Percentiles rank a stretch among this genome's conserved stretches.
Conservation (phyloP, 1,140 invertebrate genomes). For the Stegodyphus dumicola region DNA sequence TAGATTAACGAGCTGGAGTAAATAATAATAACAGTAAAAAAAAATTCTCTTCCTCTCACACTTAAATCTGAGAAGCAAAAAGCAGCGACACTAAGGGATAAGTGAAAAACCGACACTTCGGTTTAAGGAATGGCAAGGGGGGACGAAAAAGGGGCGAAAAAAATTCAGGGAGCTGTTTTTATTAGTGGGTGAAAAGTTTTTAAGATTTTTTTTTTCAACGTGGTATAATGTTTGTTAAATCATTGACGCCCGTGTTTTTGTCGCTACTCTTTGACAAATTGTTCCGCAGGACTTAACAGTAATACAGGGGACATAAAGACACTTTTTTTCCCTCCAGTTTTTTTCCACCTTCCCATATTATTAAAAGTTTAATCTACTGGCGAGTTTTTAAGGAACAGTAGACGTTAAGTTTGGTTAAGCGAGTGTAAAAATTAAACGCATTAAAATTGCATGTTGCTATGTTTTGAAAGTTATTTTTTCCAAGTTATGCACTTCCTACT, state of each 20-base stretch:
- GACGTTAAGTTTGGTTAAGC: too few species aligned
- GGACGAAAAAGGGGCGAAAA: not conserved
- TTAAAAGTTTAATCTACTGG: too few species aligned
- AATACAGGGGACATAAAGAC: not conserved
- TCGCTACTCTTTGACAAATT: constrained; percentile 40
- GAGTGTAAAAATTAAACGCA: too few species aligned
- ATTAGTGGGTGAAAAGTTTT: constrained; percentile 38
- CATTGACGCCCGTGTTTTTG: constrained; percentile 50
- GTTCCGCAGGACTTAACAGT: constrained; percentile 16
- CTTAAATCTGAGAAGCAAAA: constrained; percentile 44
- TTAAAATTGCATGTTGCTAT: too few species aligned
- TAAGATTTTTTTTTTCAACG: constrained; percentile 5
- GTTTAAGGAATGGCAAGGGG: constrained; percentile 7
- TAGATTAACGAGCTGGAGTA: constrained; percentile 56
- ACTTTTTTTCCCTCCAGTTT: not conserved
- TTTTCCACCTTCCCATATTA: too few species aligned
- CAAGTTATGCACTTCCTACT: too few species aligned
- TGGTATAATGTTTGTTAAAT: constrained; percentile 48
- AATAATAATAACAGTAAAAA: constrained; percentile 37
- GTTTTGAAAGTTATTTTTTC: too few species aligned
- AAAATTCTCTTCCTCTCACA: constrained; percentile 18
- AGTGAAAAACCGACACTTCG: constrained; percentile 49
- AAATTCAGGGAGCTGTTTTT: constrained; percentile 23
- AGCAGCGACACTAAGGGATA: constrained; percentile 40
- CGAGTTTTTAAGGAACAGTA: too few species aligned